These are phyloP conservation scores for Meloidogyne exigua DNA, from an alignment of 1,140 invertebrate species.

Conservation along the genomic window DNA sequence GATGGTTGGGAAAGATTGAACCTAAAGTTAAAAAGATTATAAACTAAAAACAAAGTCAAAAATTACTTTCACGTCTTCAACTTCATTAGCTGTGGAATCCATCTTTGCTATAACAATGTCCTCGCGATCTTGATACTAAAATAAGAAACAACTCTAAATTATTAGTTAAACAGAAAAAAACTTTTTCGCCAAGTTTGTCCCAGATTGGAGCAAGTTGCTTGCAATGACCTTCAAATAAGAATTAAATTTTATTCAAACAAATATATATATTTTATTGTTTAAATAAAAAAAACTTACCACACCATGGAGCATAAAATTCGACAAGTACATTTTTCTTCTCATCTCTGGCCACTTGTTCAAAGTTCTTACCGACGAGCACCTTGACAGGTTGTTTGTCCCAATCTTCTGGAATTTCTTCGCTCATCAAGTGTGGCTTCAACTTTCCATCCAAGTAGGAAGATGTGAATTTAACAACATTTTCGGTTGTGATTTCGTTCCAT, in stretches of 20 bases:
- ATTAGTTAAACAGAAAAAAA: not conserved
- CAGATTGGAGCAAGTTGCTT: slow-evolving; percentile 84
- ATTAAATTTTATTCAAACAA: not conserved
- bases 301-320: slow-evolving; percentile 76
- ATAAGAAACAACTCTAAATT: too few relatives aligned
- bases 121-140: slow-evolving; percentile 73
- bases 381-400: slow-evolving; percentile 95
- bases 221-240: slow-evolving; percentile 45
- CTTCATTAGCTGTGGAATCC: slow-evolving; percentile 93
- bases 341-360: slow-evolving; percentile 86
- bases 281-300: not conserved
- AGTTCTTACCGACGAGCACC: slow-evolving; percentile 88
- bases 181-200: slow-evolving; percentile 80
- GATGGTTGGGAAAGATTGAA: slow-evolving; percentile 92
- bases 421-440: slow-evolving; percentile 84
- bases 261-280: not conserved
- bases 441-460: slow-evolving; percentile 83
- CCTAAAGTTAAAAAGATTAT: slow-evolving; percentile 56
- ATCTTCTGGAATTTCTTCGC: slow-evolving; percentile 89
- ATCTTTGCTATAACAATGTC: slow-evolving; percentile 93
- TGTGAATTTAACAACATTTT: slow-evolving; percentile 77
- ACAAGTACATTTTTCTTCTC: slow-evolving; percentile 88
- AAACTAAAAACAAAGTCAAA: not conserved
- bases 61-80: slow-evolving; percentile 76
- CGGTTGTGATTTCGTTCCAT: slow-evolving; percentile 74